Conservation (phyloP, 2,797 vertebrate species). For the Adrianichthys oophorus region DNA sequence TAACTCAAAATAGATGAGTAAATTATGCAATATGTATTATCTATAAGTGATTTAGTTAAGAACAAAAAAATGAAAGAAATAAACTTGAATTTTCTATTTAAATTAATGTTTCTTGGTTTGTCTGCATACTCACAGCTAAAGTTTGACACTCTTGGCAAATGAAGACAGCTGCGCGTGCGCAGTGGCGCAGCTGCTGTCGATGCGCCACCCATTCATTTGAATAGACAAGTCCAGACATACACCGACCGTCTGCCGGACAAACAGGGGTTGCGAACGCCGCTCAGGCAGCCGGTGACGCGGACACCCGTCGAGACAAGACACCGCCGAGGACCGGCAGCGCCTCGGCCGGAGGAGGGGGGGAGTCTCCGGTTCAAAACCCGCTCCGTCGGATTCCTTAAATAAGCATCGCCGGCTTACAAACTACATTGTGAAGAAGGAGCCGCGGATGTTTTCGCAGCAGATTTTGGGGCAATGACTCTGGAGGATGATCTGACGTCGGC, state of each 20-base stretch:
- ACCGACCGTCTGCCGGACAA: constrained; percentile 1
- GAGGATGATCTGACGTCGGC: constrained; percentile 70
- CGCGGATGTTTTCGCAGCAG: constrained; percentile 4
- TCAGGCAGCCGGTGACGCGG: constrained; percentile 4
- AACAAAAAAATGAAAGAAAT: no score
- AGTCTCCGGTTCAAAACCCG: no score
- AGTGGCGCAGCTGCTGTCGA: background rate
- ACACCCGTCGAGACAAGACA: background rate
- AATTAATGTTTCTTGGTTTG: no score
- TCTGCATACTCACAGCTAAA: no score
- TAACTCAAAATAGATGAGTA: no score
- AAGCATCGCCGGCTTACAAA: constrained; percentile 11
- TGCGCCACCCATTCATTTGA: constrained; percentile 18
- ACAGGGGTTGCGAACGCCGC: background rate
- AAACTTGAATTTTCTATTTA: no score
- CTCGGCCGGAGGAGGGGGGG: no score
- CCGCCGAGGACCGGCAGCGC: no score
- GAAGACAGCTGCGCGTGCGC: background rate
- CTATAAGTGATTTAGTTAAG: no score
- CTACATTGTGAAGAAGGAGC: constrained; percentile 55
- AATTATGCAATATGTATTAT: no score
- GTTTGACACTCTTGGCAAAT: constrained; percentile 2
- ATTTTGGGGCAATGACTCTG: constrained; percentile 38
- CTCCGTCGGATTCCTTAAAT: background rate
- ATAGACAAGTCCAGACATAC: constrained; percentile 24